Evolutionary conservation across 2,113 vertebrate genomes (phyloP).

Genomic region (Pseudonaja textilis): DNA sequence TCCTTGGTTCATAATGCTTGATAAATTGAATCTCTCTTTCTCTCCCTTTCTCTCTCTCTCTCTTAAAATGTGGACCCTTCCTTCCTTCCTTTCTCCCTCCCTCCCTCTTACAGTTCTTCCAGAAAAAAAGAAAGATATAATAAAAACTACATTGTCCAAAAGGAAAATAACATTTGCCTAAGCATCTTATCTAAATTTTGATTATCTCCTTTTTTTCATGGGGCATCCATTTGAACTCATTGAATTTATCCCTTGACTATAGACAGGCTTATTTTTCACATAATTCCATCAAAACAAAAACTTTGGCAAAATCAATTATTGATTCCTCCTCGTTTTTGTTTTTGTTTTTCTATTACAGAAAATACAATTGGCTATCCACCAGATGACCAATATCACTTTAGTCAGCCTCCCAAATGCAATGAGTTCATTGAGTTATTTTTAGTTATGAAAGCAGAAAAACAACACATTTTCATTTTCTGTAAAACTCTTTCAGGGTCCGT

Average conservation of each 20-base stretch:
- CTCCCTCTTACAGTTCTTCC: not conserved
- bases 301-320: constrained; percentile 17
- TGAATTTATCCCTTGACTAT: constrained; percentile 11
- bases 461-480: not conserved
- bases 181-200: not conserved
- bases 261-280: constrained; percentile 20
- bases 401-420: not conserved
- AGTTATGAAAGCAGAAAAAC: not conserved
- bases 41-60: not conserved
- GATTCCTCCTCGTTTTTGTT: not conserved
- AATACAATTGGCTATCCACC: not conserved
- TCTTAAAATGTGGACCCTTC: too few species aligned
- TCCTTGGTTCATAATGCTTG: not conserved
- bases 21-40: not conserved
- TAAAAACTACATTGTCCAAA: not conserved
- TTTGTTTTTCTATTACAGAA: not conserved
- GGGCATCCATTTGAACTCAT: constrained; percentile 12
- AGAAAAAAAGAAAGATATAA: constrained; percentile 2
- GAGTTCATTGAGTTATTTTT: not conserved
- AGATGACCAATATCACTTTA: not conserved
- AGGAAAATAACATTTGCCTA: constrained; percentile 1
- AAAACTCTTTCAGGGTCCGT: not conserved
- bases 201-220: not conserved
- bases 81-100: not conserved
- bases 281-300: constrained; percentile 30